Evolutionary conservation across 1,140 invertebrate genomes (phyloP).

Genomic region (Sarcophaga peregrina): DNA sequence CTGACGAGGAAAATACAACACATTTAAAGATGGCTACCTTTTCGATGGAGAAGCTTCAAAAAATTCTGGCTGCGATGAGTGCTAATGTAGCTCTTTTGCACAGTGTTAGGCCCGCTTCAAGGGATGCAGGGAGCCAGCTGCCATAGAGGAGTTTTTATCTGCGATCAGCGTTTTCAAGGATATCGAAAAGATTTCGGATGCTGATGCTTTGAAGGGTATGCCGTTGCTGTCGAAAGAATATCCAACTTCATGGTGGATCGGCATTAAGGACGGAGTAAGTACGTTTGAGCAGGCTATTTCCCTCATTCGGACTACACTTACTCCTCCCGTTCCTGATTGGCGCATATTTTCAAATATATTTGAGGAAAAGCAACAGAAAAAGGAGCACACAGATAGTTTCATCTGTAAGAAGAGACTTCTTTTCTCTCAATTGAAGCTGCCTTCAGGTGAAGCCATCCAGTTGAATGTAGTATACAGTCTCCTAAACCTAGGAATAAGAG

Average conservation of each 20-base stretch:
- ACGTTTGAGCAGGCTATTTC: conserved; percentile 43
- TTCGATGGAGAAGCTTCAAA: background rate
- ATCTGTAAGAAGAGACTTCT: conserved; percentile 27
- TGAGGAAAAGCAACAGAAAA: conserved; percentile 39
- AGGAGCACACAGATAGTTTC: conserved; percentile 37
- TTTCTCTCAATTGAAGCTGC: background rate
- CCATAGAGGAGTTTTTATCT: conserved; percentile 44
- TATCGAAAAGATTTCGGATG: conserved; percentile 45
- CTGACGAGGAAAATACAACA: too few species aligned
- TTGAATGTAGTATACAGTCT: conserved; percentile 25
- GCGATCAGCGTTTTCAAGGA: conserved; percentile 43
- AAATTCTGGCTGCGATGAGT: background rate
- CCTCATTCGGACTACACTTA: conserved; percentile 34
- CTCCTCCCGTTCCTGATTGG: conserved; percentile 31
- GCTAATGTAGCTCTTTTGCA: background rate
- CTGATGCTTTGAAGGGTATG: conserved; percentile 49
- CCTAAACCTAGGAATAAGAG: background rate
- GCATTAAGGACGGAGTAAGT: conserved; percentile 44
- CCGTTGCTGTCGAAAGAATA: conserved; percentile 48
- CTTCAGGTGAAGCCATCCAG: conserved; percentile 14
- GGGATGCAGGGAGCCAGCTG: conserved; percentile 40
- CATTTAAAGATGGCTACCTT: too few species aligned
- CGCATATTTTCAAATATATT: conserved; percentile 44
- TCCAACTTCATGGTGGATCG: conserved; percentile 52
- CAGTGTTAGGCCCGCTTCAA: conserved; percentile 37